Base-by-base conservation (phyloP, 1,140 invertebrate genomes). In the Zaprionus lachaisei region DNA sequence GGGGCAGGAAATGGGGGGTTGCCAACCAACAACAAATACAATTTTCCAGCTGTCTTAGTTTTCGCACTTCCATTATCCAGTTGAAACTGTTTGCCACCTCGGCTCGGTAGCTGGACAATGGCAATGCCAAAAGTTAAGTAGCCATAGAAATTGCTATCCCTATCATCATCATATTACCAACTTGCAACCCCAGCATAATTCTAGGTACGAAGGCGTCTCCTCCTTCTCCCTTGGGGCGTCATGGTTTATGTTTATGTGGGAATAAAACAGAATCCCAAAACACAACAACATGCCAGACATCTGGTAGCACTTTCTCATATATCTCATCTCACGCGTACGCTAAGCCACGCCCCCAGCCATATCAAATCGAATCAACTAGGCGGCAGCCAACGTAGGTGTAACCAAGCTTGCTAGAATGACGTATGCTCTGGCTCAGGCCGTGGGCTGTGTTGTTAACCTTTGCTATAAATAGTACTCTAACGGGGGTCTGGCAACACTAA, bases 301-400 rank as follows among this genome's bases (percentile, higher is more conserved):
- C 44, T 58, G 41, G 34, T 47, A 71, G 78, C 70, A 82, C 66
- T 49, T 58, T 24, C 41, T 37, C 20, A 51, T 51, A 51, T 51
- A 22, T 14, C 31, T 58, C 26, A 57, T 24, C 24, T 71, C 28
- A 54, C 22, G 24, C 64, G 60, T 24, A 57, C 31, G 63, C 38
- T 64, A 61, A 60, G 62, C 54, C 62, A 65, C 70, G 72, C 80
- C 68, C 77, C 62, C 65, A 67, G 71, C 60, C 73, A 77, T 73
- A 80, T 80, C 49, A 78, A 80, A 81, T 81, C 79, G 73, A 84
- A 84, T 84, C 81, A 84, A 80, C 73, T 80, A 78, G 80, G 58
- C 64, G 68, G 69, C 54, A 47, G n/a, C 41, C n/a, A 17, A 0
- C 66, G 47, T 51, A 58, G 62, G 34, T 41, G 56, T 58, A 34